phyloP scores from a whole-genome alignment of 2,797 vertebrate species.

The Neopelma chrysocephalum region DNA sequence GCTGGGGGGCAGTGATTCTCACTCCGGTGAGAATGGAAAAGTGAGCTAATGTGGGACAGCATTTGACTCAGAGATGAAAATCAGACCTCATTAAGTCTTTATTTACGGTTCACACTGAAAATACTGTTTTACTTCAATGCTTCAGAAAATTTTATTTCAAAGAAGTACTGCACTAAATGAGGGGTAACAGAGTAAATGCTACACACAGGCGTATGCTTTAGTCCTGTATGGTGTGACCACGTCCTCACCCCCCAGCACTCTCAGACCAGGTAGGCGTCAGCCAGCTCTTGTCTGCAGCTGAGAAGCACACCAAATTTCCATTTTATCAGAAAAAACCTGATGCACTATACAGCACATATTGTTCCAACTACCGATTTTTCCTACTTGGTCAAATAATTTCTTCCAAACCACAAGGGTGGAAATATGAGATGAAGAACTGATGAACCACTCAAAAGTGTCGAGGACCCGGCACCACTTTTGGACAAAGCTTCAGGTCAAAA shows the following conservation, averaged over 20 bases:
- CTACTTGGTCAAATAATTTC: background rate
- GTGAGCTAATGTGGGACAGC: slow-evolving; percentile 16
- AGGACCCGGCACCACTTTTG: rapidly evolving
- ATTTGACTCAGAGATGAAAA: slow-evolving; percentile 35
- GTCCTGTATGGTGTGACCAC: background rate
- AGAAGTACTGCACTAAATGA: background rate
- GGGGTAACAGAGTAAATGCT: background rate
- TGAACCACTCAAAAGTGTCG: background rate
- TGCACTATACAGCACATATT: background rate
- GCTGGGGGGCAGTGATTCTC: slow-evolving; percentile 10
- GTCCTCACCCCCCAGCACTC: background rate
- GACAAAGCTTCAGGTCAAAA: background rate
- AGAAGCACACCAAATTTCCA: background rate
- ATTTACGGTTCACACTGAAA: slow-evolving; percentile 11
- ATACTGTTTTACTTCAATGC: background rate
- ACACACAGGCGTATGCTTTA: background rate
- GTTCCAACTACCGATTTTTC: background rate
- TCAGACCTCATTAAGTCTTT: slow-evolving; percentile 43
- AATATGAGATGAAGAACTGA: background rate
- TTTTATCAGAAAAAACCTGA: background rate
- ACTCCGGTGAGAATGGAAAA: slow-evolving; percentile 12
- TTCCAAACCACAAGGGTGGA: background rate
- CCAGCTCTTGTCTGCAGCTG: background rate
- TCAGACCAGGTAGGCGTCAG: background rate
- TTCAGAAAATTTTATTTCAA: slow-evolving; percentile 20